These are phyloP conservation scores for Machaerirhynchus nigripectus DNA, from an alignment of 2,113 vertebrate genomes.

Conservation along the genomic window DNA sequence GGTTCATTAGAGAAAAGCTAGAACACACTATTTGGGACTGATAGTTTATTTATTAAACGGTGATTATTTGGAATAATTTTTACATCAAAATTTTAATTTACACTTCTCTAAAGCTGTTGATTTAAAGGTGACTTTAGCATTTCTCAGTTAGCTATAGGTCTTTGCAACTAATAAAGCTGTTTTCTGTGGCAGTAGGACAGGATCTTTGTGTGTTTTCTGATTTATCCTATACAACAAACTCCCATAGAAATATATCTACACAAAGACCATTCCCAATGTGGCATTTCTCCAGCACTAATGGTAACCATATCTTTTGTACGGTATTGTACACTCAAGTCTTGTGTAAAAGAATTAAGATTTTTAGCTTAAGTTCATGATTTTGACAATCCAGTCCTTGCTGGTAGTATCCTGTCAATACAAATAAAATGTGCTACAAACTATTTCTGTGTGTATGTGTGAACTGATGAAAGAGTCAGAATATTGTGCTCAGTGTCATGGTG, in stretches of 20 bases:
- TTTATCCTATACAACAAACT: neutral
- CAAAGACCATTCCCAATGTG: neutral
- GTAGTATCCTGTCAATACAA: neutral
- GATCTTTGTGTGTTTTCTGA: neutral
- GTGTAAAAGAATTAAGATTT: neutral
- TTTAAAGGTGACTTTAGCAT: neutral
- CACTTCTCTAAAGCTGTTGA: neutral
- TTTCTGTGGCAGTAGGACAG: neutral
- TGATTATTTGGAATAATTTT: conserved; percentile 9
- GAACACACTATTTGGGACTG: neutral
- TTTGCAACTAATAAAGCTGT: neutral
- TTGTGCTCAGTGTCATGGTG: neutral
- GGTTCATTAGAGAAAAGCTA: neutral
- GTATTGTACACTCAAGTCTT: neutral
- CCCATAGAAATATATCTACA: neutral
- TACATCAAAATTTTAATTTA: neutral
- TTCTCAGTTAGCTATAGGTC: neutral
- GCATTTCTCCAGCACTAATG: neutral
- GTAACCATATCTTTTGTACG: accelerated
- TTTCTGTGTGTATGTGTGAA: neutral
- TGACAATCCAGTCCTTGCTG: neutral
- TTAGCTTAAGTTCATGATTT: neutral
- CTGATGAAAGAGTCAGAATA: neutral
- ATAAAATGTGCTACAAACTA: neutral
- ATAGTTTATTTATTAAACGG: neutral